phyloP scores from a whole-genome alignment of 2,888 invertebrate species.

The Lapara coniferarum region DNA sequence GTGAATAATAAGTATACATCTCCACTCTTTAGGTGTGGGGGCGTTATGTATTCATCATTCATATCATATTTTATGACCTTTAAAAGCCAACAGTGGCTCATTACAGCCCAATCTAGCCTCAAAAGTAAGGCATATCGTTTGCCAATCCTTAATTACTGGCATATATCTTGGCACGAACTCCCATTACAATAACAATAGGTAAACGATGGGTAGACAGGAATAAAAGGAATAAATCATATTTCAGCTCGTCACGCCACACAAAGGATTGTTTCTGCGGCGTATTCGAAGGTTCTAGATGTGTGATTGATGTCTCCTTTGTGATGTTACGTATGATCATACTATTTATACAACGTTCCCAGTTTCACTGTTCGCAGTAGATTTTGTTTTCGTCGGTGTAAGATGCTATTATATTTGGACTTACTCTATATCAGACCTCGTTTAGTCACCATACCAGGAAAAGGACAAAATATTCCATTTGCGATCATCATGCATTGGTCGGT shows the following conservation, averaged over 20 bases:
- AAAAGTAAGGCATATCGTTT: background rate
- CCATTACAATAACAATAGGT: slow-evolving; percentile 19
- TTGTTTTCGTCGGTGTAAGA: background rate
- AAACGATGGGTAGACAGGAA: background rate
- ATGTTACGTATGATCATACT: slow-evolving; percentile 17
- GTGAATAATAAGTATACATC: background rate
- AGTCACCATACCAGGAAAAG: too few relatives aligned
- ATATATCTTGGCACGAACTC: slow-evolving; percentile 3
- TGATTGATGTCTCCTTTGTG: slow-evolving; percentile 17
- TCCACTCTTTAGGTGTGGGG: too few relatives aligned
- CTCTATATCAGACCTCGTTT: too few relatives aligned
- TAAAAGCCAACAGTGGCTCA: background rate
- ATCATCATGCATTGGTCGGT: too few relatives aligned
- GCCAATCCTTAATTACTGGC: slow-evolving; percentile 21
- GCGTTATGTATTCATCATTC: background rate
- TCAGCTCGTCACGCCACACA: slow-evolving; percentile 14
- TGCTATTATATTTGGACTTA: too few relatives aligned
- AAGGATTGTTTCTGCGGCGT: slow-evolving; percentile 17
- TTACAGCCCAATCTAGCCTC: background rate
- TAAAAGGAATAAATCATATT: slow-evolving; percentile 19
- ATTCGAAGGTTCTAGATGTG: slow-evolving; percentile 6
- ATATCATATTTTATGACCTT: background rate
- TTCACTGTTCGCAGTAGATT: background rate
- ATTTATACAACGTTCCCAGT: background rate
- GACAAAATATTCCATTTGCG: too few relatives aligned